Conservation (phyloP, 2,888 invertebrate genomes). For the Linhomoeus sp. region DNA sequence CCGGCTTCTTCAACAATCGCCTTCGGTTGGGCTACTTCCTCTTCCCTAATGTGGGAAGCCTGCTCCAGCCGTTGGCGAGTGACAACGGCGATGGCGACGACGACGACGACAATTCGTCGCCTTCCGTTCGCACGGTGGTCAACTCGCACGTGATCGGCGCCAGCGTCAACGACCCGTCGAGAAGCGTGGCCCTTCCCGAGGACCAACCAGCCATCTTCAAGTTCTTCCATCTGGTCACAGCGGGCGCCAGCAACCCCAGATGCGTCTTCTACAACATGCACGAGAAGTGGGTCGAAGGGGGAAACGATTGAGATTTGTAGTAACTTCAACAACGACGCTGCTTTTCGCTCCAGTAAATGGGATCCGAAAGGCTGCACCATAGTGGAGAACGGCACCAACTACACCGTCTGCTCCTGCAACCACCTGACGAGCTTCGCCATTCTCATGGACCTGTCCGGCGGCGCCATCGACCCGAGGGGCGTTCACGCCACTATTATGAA, state of each 20-base stretch:
- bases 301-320: too few relatives aligned
- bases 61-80: not conserved
- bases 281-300: slow-evolving; percentile 4
- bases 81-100: too few relatives aligned
- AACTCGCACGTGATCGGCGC: slow-evolving; percentile 1
- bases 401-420: slow-evolving; percentile 18
- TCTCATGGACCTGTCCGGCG: slow-evolving; percentile 21
- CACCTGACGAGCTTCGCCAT: slow-evolving; percentile 26
- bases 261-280: slow-evolving; percentile 22
- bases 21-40: not conserved
- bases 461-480: slow-evolving; percentile 4
- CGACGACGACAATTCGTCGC: too few relatives aligned
- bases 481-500: slow-evolving; percentile 11
- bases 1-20: too few relatives aligned
- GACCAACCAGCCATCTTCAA: slow-evolving; percentile 15
- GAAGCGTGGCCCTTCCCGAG: slow-evolving; percentile 7
- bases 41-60: not conserved
- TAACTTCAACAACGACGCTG: too few relatives aligned
- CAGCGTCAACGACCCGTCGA: not conserved
- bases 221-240: slow-evolving; percentile 15
- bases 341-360: slow-evolving; percentile 13
- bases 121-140: not conserved
- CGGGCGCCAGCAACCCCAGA: slow-evolving; percentile 15
- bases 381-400: slow-evolving; percentile 9
- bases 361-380: slow-evolving; percentile 14